These are phyloP conservation scores for Phyllostomus discolor DNA, from an alignment of 2,113 vertebrate species.

Conservation along the genomic window DNA sequence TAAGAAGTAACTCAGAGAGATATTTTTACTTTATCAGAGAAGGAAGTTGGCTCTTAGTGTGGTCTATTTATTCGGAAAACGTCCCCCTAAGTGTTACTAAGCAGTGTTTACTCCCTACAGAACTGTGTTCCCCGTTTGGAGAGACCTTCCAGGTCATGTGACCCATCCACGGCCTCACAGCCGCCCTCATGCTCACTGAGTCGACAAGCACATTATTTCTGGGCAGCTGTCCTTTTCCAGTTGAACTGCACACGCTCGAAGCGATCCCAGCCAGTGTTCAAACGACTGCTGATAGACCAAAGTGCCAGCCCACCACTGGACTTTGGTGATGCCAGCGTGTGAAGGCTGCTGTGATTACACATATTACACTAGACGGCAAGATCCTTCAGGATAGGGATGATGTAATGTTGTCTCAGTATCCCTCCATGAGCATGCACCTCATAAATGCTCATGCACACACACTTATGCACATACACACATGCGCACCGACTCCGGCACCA, in stretches of 20 bases:
- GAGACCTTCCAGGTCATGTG: background rate
- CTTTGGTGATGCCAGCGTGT: background rate
- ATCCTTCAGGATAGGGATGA: background rate
- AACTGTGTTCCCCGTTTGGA: background rate
- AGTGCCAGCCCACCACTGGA: background rate
- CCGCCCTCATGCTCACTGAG: background rate
- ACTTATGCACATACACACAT: background rate
- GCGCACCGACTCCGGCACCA: background rate
- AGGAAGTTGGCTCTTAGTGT: background rate
- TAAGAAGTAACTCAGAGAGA: background rate
- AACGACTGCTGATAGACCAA: slow-evolving; percentile 5
- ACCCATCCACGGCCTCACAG: background rate
- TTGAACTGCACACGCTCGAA: background rate
- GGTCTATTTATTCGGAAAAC: background rate
- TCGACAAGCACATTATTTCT: background rate
- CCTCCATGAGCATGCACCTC: background rate
- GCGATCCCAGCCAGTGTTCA: background rate
- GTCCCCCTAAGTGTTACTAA: background rate
- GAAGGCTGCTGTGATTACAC: background rate
- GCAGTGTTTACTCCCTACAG: background rate
- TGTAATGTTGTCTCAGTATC: background rate
- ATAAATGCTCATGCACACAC: background rate
- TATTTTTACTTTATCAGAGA: background rate
- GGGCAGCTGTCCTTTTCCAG: background rate
- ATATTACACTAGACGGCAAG: background rate